These are phyloP conservation scores for Mantis religiosa DNA, from an alignment of 2,888 invertebrate genomes.

Conservation along the genomic window DNA sequence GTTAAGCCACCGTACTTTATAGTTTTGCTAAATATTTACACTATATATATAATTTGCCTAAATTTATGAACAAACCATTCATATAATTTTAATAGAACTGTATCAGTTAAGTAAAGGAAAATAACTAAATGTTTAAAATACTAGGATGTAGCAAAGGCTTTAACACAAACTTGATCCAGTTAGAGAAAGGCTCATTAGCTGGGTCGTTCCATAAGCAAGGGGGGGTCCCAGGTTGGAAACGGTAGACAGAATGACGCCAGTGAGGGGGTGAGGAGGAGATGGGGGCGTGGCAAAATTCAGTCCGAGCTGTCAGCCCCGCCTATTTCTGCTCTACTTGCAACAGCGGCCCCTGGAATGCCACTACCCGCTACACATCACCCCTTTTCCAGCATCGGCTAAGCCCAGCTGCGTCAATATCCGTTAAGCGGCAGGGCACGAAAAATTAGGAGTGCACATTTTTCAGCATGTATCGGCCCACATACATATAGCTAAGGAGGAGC, in stretches of 20 bases:
- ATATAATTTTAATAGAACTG: no score
- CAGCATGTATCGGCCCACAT: not conserved
- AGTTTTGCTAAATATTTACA: no score
- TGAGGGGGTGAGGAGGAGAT: not conserved
- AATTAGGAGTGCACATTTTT: not conserved
- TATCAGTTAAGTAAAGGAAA: no score
- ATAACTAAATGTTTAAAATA: no score
- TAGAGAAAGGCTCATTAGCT: not conserved
- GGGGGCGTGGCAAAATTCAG: conserved; percentile 6
- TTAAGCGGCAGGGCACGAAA: not conserved
- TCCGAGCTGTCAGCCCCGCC: conserved; percentile 8
- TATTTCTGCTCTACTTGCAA: conserved; percentile 18
- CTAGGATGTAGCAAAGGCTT: not conserved
- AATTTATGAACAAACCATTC: no score
- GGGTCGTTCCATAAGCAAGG: not conserved
- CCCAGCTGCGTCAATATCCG: not conserved
- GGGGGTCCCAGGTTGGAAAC: not conserved
- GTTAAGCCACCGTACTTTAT: no score
- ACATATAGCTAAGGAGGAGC: not conserved
- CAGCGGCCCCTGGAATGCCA: conserved; percentile 12
- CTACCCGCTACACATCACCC: conserved; percentile 6
- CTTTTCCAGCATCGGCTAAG: not conserved
- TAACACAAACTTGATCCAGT: not conserved
- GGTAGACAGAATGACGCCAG: not conserved
- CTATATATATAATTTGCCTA: no score